phyloP scores from a whole-genome alignment of 2,113 vertebrate species.

The Lethenteron camtschaticum region DNA sequence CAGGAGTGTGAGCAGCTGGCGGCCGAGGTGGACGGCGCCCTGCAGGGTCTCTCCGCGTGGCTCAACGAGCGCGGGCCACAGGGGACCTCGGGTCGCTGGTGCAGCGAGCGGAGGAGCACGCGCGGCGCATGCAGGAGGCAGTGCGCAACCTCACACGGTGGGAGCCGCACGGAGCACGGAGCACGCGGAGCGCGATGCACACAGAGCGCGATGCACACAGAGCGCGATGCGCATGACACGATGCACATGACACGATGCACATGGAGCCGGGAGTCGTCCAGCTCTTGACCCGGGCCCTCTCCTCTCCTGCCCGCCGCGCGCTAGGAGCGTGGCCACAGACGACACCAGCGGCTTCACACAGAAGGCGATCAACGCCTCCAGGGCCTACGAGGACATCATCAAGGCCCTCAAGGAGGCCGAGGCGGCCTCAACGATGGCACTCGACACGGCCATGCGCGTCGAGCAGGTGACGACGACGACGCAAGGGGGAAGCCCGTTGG shows the following conservation, averaged over 20 bases:
- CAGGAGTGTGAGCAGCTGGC: conserved; percentile 58
- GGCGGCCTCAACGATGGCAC: background rate
- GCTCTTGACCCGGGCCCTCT: no score
- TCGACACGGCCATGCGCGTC: no score
- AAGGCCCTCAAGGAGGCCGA: conserved; percentile 38
- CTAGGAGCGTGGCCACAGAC: background rate
- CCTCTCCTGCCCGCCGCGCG: no score
- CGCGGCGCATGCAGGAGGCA: conserved; percentile 30
- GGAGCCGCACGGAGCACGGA: background rate
- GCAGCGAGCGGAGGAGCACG: conserved; percentile 51
- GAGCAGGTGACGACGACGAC: no score
- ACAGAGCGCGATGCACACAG: no score
- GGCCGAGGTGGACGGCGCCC: conserved; percentile 55
- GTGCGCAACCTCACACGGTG: conserved; percentile 57
- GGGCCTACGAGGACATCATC: conserved; percentile 47
- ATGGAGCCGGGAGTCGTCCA: no score
- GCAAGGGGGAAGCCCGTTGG: no score
- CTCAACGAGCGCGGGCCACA: conserved; percentile 33
- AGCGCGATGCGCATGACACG: no score
- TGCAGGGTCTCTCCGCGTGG: conserved; percentile 27
- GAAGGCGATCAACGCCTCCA: conserved; percentile 44
- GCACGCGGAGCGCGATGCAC: no score
- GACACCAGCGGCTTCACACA: conserved; percentile 43
- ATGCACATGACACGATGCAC: no score
- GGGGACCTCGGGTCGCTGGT: conserved; percentile 45